Percentiles rank a stretch among this genome's conserved stretches.
phyloP scores from a whole-genome alignment of 1,140 invertebrate genomes.

The Drosophila cardini region DNA sequence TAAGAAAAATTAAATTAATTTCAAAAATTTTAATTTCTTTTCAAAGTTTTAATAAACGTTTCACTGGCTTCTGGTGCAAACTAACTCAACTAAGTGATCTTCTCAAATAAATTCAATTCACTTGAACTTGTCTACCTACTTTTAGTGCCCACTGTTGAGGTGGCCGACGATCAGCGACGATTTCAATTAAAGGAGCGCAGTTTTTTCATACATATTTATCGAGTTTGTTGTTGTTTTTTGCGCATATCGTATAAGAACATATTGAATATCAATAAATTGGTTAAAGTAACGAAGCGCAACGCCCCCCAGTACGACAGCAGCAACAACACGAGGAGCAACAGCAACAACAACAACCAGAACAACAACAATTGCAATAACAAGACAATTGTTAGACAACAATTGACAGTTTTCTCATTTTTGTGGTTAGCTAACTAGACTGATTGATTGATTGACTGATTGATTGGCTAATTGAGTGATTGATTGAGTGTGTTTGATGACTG shows the following conservation, averaged over 20 bases:
- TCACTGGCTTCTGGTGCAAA: background rate
- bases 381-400: conserved; percentile 36
- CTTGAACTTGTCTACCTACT: background rate
- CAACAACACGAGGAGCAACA: conserved; percentile 5
- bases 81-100: too few relatives aligned
- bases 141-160: conserved; percentile 12
- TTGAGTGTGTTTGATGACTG: background rate
- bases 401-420: conserved; percentile 33
- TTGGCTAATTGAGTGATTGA: conserved; percentile 7
- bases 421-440: conserved; percentile 29
- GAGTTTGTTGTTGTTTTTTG: conserved; percentile 1
- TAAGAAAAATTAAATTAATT: too few relatives aligned
- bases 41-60: background rate
- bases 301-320: conserved; percentile 30
- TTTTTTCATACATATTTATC: too few relatives aligned
- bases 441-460: conserved; percentile 9
- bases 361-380: conserved; percentile 23
- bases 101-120: background rate
- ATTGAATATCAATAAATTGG: conserved; percentile 72
- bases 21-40: background rate
- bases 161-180: conserved; percentile 6
- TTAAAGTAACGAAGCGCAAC: conserved; percentile 73
- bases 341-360: conserved; percentile 9
- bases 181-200: conserved; percentile 67
- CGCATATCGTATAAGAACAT: conserved; percentile 56